A percentile compares a stretch with the other conserved stretches of the same genome.
These are phyloP conservation scores for Cyclopterus lumpus DNA, from an alignment of 2,797 vertebrate genomes.

Conservation along the genomic window DNA sequence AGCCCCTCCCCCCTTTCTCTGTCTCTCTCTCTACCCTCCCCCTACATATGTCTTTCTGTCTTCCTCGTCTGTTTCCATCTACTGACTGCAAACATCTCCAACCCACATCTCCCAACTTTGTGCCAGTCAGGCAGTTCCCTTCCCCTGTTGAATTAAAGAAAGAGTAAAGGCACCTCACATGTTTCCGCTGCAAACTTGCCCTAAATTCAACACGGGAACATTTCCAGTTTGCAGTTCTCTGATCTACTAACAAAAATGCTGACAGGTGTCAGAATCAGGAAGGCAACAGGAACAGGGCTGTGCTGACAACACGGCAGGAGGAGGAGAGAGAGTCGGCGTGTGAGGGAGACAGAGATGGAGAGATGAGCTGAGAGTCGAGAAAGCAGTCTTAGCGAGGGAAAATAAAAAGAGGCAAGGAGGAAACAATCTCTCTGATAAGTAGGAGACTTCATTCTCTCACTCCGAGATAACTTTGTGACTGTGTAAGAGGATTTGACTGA, in stretches of 20 bases:
- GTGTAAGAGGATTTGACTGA: slow-evolving; percentile 66
- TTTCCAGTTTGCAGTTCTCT: slow-evolving; percentile 80
- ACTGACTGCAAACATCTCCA: slow-evolving; percentile 55
- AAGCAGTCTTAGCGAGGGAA: slow-evolving; percentile 71
- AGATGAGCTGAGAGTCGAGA: slow-evolving; percentile 76
- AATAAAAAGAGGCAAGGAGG: slow-evolving; percentile 69
- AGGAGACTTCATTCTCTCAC: slow-evolving; percentile 31
- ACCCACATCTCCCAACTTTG: slow-evolving; percentile 65
- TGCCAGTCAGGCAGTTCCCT: slow-evolving; percentile 70
- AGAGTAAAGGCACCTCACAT: slow-evolving; percentile 69
- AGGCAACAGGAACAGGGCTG: slow-evolving; percentile 72
- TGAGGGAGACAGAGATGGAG: slow-evolving; percentile 74
- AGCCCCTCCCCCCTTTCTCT: slow-evolving; percentile 18
- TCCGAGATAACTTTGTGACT: slow-evolving; percentile 55
- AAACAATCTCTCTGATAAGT: slow-evolving; percentile 79
- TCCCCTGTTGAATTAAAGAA: slow-evolving; percentile 75
- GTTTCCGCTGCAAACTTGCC: slow-evolving; percentile 76
- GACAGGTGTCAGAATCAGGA: slow-evolving; percentile 85
- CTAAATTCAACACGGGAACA: slow-evolving; percentile 81
- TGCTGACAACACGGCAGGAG: slow-evolving; percentile 75
- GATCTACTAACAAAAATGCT: slow-evolving; percentile 85
- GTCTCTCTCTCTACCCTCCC: slow-evolving; percentile 10
- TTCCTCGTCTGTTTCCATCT: slow-evolving; percentile 37
- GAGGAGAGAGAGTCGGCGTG: slow-evolving; percentile 47
- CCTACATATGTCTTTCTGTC: slow-evolving; percentile 34